Base-by-base conservation (phyloP, 2,113 vertebrate genomes). In the Rhabdomys dilectus region DNA sequence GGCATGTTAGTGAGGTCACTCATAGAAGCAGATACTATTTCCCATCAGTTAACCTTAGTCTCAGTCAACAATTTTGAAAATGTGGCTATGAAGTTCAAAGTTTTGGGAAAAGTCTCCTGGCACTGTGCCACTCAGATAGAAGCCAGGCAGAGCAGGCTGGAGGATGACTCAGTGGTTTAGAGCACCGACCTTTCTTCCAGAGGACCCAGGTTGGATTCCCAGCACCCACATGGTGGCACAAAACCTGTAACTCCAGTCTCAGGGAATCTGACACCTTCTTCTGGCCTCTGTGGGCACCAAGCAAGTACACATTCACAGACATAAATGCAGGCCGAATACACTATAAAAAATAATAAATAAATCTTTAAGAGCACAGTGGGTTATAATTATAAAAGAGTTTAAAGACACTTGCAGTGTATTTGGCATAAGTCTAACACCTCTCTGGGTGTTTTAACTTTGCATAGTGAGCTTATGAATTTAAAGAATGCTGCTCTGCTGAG, bases 31-130 rank as follows among this genome's bases (percentile, higher is more conserved):
- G 45, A 48, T 53, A 31, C 42, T 66, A 56, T 16, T 94, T 82
- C 34, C 64, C 53, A 39, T 56, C 68, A n/a, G 87, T 88, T 31
- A 62, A 56, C 58, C 13, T n/a, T 39, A 73, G 39, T 12, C 64
- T 48, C n/a, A 51, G 19, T 45, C 42, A 12, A 24, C 34, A 60
- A 53, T 80, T 96, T 72, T 90, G 88, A 70, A 95, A 90, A 85
- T 64, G 3, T 76, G 34, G 5, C 42, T 91, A 24, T 91, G 11
- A 5, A 66, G 42, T 39, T 75, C 72, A 58, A 53, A 88, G 29
- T 24, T 80, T 36, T 36, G n/a, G 19, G 19, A 6, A 42, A 66
- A 10, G 39, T 21, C 88, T 75, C 60, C 39, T 11, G 4, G 48
- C 5, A 26, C 1, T 58, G n/a, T 4, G 29, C 36, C 75, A 92